phyloP scores from a whole-genome alignment of 1,140 invertebrate species.

The Cyclargus thomasi region DNA sequence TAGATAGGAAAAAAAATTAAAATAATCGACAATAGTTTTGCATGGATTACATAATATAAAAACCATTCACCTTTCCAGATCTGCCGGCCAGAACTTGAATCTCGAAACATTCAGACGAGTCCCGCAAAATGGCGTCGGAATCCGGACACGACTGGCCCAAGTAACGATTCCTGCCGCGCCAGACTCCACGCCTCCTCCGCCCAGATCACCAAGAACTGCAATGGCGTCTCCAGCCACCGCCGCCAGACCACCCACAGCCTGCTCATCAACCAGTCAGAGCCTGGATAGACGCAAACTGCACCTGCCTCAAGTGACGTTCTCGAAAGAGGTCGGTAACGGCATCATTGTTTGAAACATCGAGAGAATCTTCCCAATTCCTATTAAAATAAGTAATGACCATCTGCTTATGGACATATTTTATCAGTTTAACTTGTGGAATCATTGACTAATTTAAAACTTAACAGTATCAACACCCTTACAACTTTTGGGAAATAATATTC shows the following conservation, averaged over 20 bases:
- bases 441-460: too few relatives aligned
- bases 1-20: too few relatives aligned
- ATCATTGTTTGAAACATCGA: conserved; percentile 76
- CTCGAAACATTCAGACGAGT: conserved; percentile 86
- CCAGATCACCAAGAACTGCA: conserved; percentile 46
- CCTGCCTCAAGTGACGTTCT: conserved; percentile 88
- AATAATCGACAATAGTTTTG: too few relatives aligned
- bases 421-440: too few relatives aligned
- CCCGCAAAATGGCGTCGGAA: conserved; percentile 55
- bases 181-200: conserved; percentile 51
- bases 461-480: too few relatives aligned
- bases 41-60: too few relatives aligned
- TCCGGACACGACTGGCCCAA: conserved; percentile 44
- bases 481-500: too few relatives aligned
- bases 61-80: conserved; percentile 60
- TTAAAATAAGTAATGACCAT: too few relatives aligned
- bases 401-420: too few relatives aligned
- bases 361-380: conserved; percentile 4
- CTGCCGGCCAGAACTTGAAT: conserved; percentile 80
- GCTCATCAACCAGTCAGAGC: conserved; percentile 62
- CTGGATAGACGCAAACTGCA: conserved; percentile 77
- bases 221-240: conserved; percentile 52
- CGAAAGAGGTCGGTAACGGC: conserved; percentile 87
- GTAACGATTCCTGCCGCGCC: conserved; percentile 52
- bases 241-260: conserved; percentile 73